Conservation (phyloP, 2,888 invertebrate species). For the Trypoxylon attenuatum region DNA sequence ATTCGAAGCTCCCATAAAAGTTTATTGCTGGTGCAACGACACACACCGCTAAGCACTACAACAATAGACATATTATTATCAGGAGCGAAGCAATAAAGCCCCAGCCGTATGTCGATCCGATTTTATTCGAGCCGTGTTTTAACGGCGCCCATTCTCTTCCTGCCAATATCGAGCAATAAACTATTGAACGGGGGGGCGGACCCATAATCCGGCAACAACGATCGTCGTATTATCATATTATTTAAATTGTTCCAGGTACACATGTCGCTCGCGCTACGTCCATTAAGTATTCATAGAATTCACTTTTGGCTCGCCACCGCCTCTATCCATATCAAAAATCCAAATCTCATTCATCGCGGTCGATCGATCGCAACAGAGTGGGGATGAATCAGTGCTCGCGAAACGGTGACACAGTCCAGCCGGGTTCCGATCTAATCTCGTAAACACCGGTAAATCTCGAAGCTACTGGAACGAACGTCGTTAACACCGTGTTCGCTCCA, state of each 20-base stretch:
- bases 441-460: constrained; percentile 18
- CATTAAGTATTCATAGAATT: constrained; percentile 2
- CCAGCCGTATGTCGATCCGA: not conserved
- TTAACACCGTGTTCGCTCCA: constrained; percentile 23
- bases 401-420: not conserved
- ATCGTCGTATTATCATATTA: not conserved
- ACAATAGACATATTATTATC: constrained; percentile 1
- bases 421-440: constrained; percentile 22
- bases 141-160: not conserved
- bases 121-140: not conserved
- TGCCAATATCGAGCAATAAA: not conserved
- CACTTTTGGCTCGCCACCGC: not conserved
- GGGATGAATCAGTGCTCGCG: not conserved
- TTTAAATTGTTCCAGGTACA: constrained; percentile 2
- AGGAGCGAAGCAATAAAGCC: not conserved
- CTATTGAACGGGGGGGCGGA: not conserved
- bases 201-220: not conserved
- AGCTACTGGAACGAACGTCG: constrained; percentile 13
- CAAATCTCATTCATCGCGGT: not conserved
- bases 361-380: not conserved
- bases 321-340: not conserved
- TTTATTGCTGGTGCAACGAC: not conserved
- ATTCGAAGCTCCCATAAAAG: not conserved
- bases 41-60: not conserved
- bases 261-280: not conserved